Percentiles rank a stretch among this genome's conserved stretches.
Evolutionary conservation across 2,888 invertebrate species (phyloP).

Genomic region (Baccha elongata): DNA sequence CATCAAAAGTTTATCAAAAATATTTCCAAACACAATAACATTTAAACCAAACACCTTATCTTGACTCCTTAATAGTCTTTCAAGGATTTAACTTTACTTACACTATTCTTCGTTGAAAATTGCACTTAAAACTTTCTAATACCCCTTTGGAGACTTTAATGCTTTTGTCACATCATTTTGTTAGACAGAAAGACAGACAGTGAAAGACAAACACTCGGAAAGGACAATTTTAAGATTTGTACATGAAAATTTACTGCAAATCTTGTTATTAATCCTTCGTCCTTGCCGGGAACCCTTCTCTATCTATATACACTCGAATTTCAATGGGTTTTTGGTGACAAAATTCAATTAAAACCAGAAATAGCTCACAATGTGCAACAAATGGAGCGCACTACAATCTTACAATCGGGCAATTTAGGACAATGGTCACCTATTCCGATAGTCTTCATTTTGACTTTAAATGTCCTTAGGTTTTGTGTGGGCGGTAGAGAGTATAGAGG

Average conservation of each 20-base stretch:
- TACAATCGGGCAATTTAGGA: constrained; percentile 73
- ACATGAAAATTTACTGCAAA: constrained; percentile 63
- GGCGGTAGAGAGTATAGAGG: neutral
- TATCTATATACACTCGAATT: neutral
- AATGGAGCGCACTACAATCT: constrained; percentile 71
- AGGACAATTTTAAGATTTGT: constrained; percentile 56
- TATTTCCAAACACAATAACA: constrained; percentile 1
- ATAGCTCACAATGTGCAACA: constrained; percentile 72
- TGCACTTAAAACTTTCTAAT: constrained; percentile 43
- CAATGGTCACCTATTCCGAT: constrained; percentile 70
- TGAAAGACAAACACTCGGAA: constrained; percentile 19
- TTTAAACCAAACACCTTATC: constrained; percentile 15
- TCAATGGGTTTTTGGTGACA: constrained; percentile 51
- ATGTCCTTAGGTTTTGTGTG: constrained; percentile 45
- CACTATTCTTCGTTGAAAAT: neutral
- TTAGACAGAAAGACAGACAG: constrained; percentile 2
- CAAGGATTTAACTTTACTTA: constrained; percentile 5
- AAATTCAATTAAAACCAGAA: constrained; percentile 72
- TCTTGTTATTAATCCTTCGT: constrained; percentile 34
- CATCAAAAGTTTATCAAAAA: constrained; percentile 15
- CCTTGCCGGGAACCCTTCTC: neutral
- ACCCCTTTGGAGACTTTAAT: constrained; percentile 45
- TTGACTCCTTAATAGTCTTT: neutral
- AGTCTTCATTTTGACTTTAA: constrained; percentile 55
- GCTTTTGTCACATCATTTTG: constrained; percentile 54